Base-by-base conservation (phyloP, 2,888 invertebrate genomes). In the Spicauda simplicius region DNA sequence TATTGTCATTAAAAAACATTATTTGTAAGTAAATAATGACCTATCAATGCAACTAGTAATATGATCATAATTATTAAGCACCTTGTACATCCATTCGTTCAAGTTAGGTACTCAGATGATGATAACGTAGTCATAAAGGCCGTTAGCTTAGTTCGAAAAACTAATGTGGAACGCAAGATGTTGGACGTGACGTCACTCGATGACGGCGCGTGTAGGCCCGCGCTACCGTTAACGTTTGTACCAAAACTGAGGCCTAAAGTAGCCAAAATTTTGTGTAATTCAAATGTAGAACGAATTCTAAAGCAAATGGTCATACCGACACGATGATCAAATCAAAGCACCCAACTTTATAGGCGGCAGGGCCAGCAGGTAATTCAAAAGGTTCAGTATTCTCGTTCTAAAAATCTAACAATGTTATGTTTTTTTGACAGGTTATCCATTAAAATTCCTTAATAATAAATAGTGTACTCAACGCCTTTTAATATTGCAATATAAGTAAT, bases 181-280 rank as follows among this genome's bases (percentile, higher is more conserved):
- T 30, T 45, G 45, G 6, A 45, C 18, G 30, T 63, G 63, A 63
- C 63, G 62, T 63, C 62, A 64, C 3, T 25, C 41, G 62, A 19
- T 41, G 41, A 37, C 16, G 20, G 74, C 74, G 82, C 90, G 90
- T 85, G 88, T 85, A 86, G 84, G 88, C 86, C 83, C 74, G 85
- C 70, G 70, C 74, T 88, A 84, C 90, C 89, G 90, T 90, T 84
- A 78, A 33, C 12, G 45, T 16, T 53, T 63, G 55, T 16, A 63
- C 55, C 63, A 12, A 62, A 63, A 48, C 45, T 19, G 56, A 56
- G 64, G 64, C 64, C 64, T 48, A 56, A 33, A 14, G 30, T 48
- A 48, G 18, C 64, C 64, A 56, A 64, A 64, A 25, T 37, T 58
- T 52, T 14, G 12, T 10, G 41, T 41, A 12, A 50, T 57, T 20